Base-by-base conservation (phyloP, 2,113 vertebrate genomes). In the Channa maculata region DNA sequence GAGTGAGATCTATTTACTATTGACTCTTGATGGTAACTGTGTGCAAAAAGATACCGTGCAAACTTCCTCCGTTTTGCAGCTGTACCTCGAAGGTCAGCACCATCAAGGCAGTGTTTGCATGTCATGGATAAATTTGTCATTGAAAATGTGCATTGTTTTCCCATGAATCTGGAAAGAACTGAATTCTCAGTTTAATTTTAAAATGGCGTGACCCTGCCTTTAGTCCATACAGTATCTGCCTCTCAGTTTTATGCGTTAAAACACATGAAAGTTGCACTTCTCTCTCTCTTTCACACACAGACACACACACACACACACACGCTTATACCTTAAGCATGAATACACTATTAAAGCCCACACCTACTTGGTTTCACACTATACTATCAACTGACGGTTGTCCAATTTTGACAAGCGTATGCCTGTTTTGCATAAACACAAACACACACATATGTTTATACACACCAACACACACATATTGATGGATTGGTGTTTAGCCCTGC, bases 251-350 rank as follows among this genome's bases (percentile, higher is more conserved):
- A 54, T 33, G 5, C 33, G 37, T 38, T 45, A 33, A 61, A 41
- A 45, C 15, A 69, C 33, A 63, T 38, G 4, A 65, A 45, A 62
- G 33, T 50, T 38, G 8, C 39, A 51, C 52, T 41, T 41, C 15
- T 38, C 41, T 24, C 48, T 48, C 54, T 58, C 11, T 67, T 14
- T 45, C 50, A 52, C n/a, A 52, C 0, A n/a, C 6, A n/a, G n/a
- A 24, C 24, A 24, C 24, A 24, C 24, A 24, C 1, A 24, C 24
- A 24, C 24, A 24, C 24, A 59, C 4, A 10, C n/a, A 49, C n/a
- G 5, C 46, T 11, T 55, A 4, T 55, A 34, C 55, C 37, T 60
- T 38, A 51, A 60, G 13, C 43, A 63, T 62, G 33, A 68, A 44
- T 15, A 24, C 12, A 36, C n/a, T 46, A 8, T 50, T 57, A 11